phyloP scores from a whole-genome alignment of 2,113 vertebrate genomes.

The Ceyx melanurus region DNA sequence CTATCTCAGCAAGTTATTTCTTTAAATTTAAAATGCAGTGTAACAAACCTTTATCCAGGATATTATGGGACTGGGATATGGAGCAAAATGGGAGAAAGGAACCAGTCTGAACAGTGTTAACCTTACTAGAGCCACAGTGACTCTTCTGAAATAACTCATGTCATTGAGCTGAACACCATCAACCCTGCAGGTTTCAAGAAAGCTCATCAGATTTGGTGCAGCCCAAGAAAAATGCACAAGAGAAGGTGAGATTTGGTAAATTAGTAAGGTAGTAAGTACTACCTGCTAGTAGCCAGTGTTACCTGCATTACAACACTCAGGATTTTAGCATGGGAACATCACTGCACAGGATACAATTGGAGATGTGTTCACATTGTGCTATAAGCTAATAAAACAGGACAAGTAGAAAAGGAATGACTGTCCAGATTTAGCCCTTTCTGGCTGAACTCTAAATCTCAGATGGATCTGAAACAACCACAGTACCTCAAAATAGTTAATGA shows the following conservation, averaged over 20 bases:
- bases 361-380: fast-evolving
- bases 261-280: not conserved
- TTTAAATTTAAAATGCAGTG: not conserved
- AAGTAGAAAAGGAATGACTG: not conserved
- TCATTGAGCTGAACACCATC: not conserved
- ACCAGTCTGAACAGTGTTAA: not conserved
- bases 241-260: not conserved
- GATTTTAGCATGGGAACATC: fast-evolving
- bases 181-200: not conserved
- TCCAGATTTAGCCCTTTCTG: not conserved
- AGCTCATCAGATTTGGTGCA: not conserved
- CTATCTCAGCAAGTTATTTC: not conserved
- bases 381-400: not conserved
- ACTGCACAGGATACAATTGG: not conserved
- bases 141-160: not conserved
- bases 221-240: not conserved
- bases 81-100: not conserved
- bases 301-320: not conserved
- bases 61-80: not conserved
- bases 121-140: not conserved
- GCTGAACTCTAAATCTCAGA: not conserved
- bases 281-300: not conserved
- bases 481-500: not conserved
- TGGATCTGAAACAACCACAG: not conserved
- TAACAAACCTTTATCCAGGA: not conserved